Conservation (phyloP, 2,113 vertebrate genomes). For the Chascanopsetta lugubris region DNA sequence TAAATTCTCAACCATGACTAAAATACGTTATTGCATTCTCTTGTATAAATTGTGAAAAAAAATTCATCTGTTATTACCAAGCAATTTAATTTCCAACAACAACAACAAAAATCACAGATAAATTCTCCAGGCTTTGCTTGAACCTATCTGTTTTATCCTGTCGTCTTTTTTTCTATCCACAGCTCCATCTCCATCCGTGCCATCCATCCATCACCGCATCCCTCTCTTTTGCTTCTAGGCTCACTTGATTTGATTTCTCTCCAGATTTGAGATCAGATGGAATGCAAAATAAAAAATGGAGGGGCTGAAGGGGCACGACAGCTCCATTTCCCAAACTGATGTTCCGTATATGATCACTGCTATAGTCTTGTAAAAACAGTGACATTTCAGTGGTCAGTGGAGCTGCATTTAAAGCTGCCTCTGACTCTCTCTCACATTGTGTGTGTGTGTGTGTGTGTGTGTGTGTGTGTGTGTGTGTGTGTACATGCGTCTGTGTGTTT, state of each 20-base stretch:
- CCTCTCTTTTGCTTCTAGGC: constrained; percentile 9
- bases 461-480: not conserved
- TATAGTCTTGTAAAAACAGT: constrained; percentile 16
- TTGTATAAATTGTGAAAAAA: not conserved
- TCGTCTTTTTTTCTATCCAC: constrained; percentile 27
- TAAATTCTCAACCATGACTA: not conserved
- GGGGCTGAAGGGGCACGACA: not conserved
- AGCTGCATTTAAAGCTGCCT: not conserved
- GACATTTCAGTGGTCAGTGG: not conserved
- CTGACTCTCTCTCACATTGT: not conserved
- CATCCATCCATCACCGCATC: not conserved
- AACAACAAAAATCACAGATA: not conserved
- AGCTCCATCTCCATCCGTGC: constrained; percentile 16
- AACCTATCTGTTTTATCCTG: not conserved
- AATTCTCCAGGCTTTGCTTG: not conserved
- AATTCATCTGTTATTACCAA: not conserved
- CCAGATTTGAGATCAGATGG: constrained; percentile 50
- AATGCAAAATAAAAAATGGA: constrained; percentile 43
- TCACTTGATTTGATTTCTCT: constrained; percentile 34
- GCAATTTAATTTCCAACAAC: not conserved
- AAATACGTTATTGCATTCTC: too few relatives aligned
- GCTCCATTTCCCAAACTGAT: constrained; percentile 6
- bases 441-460: not conserved
- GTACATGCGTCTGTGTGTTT: too few relatives aligned
- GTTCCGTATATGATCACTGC: not conserved